These are phyloP conservation scores for Macropodus opercularis DNA, from an alignment of 2,797 vertebrate genomes.

Conservation along the genomic window DNA sequence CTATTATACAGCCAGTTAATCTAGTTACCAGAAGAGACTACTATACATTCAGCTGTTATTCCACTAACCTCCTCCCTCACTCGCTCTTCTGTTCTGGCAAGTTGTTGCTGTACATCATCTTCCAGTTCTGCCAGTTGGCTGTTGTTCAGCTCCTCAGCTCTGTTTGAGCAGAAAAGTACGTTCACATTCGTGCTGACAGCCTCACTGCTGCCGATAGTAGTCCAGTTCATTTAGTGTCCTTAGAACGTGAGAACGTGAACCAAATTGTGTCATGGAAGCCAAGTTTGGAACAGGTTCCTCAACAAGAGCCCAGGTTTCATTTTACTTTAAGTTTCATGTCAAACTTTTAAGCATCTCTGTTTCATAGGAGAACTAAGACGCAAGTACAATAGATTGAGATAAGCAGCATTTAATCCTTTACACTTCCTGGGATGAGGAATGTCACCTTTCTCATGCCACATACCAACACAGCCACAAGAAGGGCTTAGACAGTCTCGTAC, in stretches of 20 bases:
- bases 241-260: too few relatives aligned
- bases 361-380: background rate
- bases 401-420: slow-evolving; percentile 36
- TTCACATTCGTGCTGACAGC: slow-evolving; percentile 1
- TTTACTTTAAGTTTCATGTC: background rate
- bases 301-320: background rate
- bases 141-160: slow-evolving; percentile 78
- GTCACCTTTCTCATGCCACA: slow-evolving; percentile 25
- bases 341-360: background rate
- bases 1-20: background rate
- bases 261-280: too few relatives aligned
- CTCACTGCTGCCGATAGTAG: background rate
- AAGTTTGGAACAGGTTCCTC: slow-evolving; percentile 3
- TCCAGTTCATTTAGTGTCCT: too few relatives aligned
- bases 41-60: background rate
- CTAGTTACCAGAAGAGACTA: too few relatives aligned
- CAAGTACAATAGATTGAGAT: background rate
- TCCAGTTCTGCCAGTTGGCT: slow-evolving; percentile 81
- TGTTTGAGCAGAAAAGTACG: slow-evolving; percentile 49
- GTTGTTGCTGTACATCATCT: slow-evolving; percentile 80
- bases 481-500: background rate
- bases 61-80: slow-evolving; percentile 78
- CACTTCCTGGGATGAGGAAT: slow-evolving; percentile 73
- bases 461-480: slow-evolving; percentile 29
- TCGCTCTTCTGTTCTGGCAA: slow-evolving; percentile 68